Conservation (phyloP, 2,113 vertebrate genomes). For the Scophthalmus maximus region DNA sequence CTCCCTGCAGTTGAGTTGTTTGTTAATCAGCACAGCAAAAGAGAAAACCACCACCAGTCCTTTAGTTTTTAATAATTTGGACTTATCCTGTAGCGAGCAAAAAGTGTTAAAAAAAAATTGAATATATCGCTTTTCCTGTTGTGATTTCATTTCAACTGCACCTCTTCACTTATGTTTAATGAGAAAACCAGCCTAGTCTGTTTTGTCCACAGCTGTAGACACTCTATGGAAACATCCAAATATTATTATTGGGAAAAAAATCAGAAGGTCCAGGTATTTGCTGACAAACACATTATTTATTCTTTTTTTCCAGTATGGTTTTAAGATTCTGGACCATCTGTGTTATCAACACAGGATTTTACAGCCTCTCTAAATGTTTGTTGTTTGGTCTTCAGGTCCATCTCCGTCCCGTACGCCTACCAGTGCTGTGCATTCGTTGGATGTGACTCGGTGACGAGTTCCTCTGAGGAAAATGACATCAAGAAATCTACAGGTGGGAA, state of each 20-base stretch:
- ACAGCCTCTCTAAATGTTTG: slow-evolving; percentile 2
- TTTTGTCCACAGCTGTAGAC: slow-evolving; percentile 23
- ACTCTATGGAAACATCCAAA: slow-evolving; percentile 29
- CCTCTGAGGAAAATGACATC: slow-evolving; percentile 80
- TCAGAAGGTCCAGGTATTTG: slow-evolving; percentile 33
- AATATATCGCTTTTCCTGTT: neutral
- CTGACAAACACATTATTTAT: slow-evolving; percentile 31
- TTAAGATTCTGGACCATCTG: slow-evolving; percentile 15
- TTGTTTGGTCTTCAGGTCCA: slow-evolving; percentile 84
- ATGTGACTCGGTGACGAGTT: slow-evolving; percentile 85
- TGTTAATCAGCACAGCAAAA: no score
- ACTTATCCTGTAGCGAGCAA: neutral
- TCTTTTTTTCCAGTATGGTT: slow-evolving; percentile 4
- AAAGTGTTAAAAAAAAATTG: neutral
- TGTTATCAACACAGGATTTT: slow-evolving; percentile 21
- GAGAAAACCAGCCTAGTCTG: slow-evolving; percentile 35
- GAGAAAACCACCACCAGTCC: no score
- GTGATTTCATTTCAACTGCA: neutral
- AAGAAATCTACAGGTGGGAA: slow-evolving; percentile 81
- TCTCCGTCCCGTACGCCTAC: slow-evolving; percentile 96
- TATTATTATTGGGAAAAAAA: slow-evolving; percentile 15
- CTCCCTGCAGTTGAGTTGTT: no score
- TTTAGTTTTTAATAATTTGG: no score
- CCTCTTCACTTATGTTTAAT: slow-evolving; percentile 5
- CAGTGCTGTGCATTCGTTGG: slow-evolving; percentile 97